Base-by-base conservation (phyloP, 1,140 invertebrate species). In the Sinella curviseta region DNA sequence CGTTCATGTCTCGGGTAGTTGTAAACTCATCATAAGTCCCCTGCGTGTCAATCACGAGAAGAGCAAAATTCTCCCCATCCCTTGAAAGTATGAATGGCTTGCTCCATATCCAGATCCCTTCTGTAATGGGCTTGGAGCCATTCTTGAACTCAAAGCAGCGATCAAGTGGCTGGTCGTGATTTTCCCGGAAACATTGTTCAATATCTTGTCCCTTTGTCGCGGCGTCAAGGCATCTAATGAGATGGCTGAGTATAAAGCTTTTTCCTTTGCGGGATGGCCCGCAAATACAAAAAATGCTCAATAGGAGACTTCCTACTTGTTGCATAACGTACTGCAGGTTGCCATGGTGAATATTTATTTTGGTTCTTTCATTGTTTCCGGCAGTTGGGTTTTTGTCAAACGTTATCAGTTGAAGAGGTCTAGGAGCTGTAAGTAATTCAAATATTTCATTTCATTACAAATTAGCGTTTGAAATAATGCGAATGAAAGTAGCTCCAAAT, bases 31-130 rank as follows among this genome's bases (percentile, higher is more conserved):
- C 92, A 87, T 92, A 93, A 16, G 90, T 88, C 55, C 91, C 91
- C 86, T 93, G 91, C 17, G 91, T 92, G 83, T 92, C 91, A 90
- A 92, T 91, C 35, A 92, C 84, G 48, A 92, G 83, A 3, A 92
- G 87, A 31, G 88, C 90, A 70, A 90, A 8, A 80, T 89, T 87
- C 30, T 87, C 87, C 80, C 78, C 84, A 16, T 12, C 12, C 24
- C 24, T n/a, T n/a, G 84, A 81, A 70, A 89, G 83, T 31, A 88
- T 81, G 83, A 91, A 91, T 1, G 90, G 88, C 85, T 90, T 87
- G 83, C 87, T 89, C 90, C 91, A 90, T 67, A 91, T 83, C 20
- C 91, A 84, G 73, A 91, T 91, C 8, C 90, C 90, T 26, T 90
- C 90, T 2, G 90, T 91, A 78, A 91, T 89, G 74, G 90, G 77